These are phyloP conservation scores for Acanthisitta chloris DNA, from an alignment of 2,113 vertebrate species.

Conservation along the genomic window DNA sequence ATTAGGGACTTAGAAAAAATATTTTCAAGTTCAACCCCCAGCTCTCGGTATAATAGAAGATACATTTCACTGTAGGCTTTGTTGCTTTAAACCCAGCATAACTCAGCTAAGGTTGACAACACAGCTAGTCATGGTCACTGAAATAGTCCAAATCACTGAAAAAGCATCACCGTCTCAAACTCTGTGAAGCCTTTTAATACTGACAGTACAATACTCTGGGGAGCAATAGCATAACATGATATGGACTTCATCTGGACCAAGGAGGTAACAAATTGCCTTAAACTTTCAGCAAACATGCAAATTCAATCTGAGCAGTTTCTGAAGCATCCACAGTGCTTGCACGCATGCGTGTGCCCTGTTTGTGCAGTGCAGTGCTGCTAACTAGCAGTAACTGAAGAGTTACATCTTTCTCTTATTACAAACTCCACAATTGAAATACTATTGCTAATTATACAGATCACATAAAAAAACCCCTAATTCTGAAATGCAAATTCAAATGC, in stretches of 20 bases:
- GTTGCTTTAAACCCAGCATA: not conserved
- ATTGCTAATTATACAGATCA: not conserved
- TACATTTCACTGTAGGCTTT: not conserved
- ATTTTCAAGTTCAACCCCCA: not conserved
- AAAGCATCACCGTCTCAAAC: not conserved
- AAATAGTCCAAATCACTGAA: not conserved
- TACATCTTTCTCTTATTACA: not conserved
- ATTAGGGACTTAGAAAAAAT: not conserved
- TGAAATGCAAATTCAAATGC: not conserved
- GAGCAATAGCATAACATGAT: not conserved
- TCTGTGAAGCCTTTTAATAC: not conserved
- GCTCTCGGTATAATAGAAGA: not conserved
- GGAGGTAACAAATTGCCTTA: not conserved
- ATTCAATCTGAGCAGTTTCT: not conserved
- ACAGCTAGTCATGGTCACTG: not conserved
- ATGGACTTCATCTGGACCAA: not conserved
- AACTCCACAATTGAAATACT: not conserved
- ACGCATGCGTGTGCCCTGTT: rapidly evolving
- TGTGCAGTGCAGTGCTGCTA: not conserved
- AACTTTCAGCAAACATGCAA: not conserved
- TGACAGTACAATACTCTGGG: not conserved
- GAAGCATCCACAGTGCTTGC: not conserved
- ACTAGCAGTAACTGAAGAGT: not conserved
- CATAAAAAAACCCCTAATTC: not conserved
- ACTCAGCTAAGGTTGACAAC: not conserved